Evolutionary conservation across 2,113 vertebrate species (phyloP).

Genomic region (Brienomyrus brachyistius): DNA sequence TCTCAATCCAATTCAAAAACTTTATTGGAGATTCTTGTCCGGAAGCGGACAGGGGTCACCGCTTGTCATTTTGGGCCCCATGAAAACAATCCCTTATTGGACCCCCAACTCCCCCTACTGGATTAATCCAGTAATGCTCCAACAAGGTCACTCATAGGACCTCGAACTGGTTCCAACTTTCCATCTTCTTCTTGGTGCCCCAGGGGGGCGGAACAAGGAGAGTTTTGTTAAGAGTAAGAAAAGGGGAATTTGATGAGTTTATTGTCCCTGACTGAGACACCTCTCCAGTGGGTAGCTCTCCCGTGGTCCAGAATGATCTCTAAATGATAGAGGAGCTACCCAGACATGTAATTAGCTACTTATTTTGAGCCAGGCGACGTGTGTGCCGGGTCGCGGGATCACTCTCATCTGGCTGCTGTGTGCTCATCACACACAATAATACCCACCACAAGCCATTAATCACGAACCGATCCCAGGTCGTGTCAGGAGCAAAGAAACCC

Average conservation of each 20-base stretch:
- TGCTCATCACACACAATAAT: conserved; percentile 1
- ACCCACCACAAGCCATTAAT: conserved; percentile 12
- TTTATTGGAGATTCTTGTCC: neutral
- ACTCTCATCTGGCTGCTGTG: neutral
- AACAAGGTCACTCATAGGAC: neutral
- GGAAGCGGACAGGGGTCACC: neutral
- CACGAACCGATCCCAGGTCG: neutral
- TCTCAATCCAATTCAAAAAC: neutral
- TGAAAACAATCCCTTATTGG: neutral
- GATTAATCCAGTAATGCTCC: neutral
- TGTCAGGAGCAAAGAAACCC: neutral
- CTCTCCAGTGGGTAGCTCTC: conserved; percentile 9
- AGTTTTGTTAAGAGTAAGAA: neutral
- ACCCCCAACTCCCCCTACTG: neutral
- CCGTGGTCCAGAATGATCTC: conserved; percentile 13
- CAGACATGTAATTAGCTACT: conserved; percentile 17
- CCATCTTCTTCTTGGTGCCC: neutral
- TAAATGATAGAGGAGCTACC: neutral
- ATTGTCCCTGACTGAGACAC: neutral
- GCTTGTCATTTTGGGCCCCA: neutral
- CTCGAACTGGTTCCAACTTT: neutral
- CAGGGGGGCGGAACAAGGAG: neutral
- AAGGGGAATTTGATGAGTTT: neutral
- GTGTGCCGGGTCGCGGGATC: neutral
- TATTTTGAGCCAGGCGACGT: neutral